phyloP scores from a whole-genome alignment of 2,113 vertebrate genomes.

The Takifugu bimaculatus region DNA sequence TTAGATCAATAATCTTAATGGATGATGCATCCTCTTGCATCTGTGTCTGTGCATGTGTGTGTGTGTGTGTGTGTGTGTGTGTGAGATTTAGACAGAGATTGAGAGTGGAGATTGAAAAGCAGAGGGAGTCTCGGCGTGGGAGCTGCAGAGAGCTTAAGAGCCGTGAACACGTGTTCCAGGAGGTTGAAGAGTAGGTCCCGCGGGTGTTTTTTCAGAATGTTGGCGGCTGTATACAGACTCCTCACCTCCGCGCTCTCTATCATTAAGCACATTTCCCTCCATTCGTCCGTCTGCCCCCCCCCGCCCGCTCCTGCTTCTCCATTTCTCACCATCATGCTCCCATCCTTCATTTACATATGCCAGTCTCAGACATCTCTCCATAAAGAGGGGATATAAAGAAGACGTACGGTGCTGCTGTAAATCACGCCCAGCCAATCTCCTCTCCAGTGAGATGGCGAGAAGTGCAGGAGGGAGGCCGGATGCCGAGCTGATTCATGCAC shows the following conservation, averaged over 20 bases:
- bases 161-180: slow-evolving; percentile 27
- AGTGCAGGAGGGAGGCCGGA: slow-evolving; percentile 6
- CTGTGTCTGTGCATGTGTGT: not conserved
- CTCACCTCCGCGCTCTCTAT: slow-evolving; percentile 19
- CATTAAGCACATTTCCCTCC: slow-evolving; percentile 8
- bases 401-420: slow-evolving; percentile 39
- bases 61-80: too few species aligned
- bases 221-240: slow-evolving; percentile 22
- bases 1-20: slow-evolving; percentile 57
- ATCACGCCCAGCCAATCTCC: slow-evolving; percentile 36
- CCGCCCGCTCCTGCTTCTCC: not conserved
- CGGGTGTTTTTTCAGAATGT: slow-evolving; percentile 16
- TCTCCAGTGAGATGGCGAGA: slow-evolving; percentile 26
- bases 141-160: slow-evolving; percentile 30
- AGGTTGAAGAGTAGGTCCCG: slow-evolving; percentile 35
- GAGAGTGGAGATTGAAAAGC: slow-evolving; percentile 9
- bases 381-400: slow-evolving; percentile 48
- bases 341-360: slow-evolving; percentile 53
- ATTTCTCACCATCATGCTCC: slow-evolving; percentile 40
- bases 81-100: not conserved
- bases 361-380: slow-evolving; percentile 31
- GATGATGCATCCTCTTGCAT: slow-evolving; percentile 28
- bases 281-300: slow-evolving; percentile 2
- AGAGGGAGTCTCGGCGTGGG: slow-evolving; percentile 18
- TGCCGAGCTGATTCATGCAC: not conserved